Conservation (phyloP, 2,113 vertebrate species). For the Labrus mixtus region DNA sequence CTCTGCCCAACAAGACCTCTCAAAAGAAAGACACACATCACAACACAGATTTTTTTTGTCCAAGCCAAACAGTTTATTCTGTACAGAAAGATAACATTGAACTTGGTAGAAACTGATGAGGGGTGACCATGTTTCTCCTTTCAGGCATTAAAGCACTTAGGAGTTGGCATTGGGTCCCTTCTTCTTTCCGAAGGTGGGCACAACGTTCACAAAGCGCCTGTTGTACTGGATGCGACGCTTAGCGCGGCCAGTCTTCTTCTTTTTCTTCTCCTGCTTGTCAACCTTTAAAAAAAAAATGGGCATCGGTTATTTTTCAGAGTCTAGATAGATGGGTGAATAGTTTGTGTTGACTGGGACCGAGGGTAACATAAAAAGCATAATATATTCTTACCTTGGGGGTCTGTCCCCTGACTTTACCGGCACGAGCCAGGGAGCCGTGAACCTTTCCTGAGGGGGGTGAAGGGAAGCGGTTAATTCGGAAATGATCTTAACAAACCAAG, state of each 20-base stretch:
- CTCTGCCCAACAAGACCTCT: no score
- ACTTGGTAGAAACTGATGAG: slow-evolving; percentile 55
- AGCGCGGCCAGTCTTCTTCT: slow-evolving; percentile 88
- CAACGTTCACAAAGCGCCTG: slow-evolving; percentile 86
- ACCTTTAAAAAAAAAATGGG: slow-evolving; percentile 69
- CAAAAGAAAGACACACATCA: not conserved
- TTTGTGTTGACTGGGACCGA: not conserved
- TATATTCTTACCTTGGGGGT: slow-evolving; percentile 82
- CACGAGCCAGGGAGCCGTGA: slow-evolving; percentile 88
- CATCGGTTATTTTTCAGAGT: not conserved
- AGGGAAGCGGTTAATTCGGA: not conserved
- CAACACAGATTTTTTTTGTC: slow-evolving; percentile 15
- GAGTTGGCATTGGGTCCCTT: slow-evolving; percentile 89
- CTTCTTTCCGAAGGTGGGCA: slow-evolving; percentile 88
- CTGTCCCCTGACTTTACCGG: slow-evolving; percentile 88
- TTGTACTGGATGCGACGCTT: slow-evolving; percentile 90
- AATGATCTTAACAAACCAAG: no score
- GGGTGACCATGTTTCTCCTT: slow-evolving; percentile 12
- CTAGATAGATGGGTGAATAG: no score
- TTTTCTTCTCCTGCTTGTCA: slow-evolving; percentile 89
- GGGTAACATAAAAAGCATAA: not conserved
- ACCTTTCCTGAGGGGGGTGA: slow-evolving; percentile 81
- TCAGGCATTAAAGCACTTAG: slow-evolving; percentile 52
- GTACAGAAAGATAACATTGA: slow-evolving; percentile 70
- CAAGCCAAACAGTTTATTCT: slow-evolving; percentile 80